Evolutionary conservation across 2,797 vertebrate genomes (phyloP).

Genomic region (Oreonectes daqikongensis): DNA sequence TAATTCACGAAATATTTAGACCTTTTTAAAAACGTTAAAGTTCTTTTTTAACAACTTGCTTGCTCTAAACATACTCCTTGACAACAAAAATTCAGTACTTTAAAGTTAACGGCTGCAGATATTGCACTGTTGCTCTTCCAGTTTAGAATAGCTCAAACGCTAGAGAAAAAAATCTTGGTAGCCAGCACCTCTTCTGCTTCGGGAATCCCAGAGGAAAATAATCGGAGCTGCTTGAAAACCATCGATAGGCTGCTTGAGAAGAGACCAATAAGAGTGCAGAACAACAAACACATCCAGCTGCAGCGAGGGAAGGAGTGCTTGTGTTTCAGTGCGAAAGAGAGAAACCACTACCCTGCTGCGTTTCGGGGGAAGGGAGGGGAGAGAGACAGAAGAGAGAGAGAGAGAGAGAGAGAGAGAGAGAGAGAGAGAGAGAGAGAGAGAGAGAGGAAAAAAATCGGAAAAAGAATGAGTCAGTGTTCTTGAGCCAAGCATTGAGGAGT

Average conservation of each 20-base stretch:
- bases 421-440: constrained; percentile 28
- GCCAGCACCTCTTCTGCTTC: constrained; percentile 60
- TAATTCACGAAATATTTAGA: constrained; percentile 30
- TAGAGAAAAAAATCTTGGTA: constrained; percentile 49
- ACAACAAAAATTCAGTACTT: constrained; percentile 13
- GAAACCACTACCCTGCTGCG: constrained; percentile 26
- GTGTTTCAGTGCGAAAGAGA: constrained; percentile 54
- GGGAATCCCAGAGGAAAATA: constrained; percentile 52
- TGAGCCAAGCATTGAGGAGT: constrained; percentile 64
- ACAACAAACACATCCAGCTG: constrained; percentile 66
- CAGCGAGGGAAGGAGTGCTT: constrained; percentile 50
- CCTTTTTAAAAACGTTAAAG: constrained; percentile 9
- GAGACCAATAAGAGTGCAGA: constrained; percentile 63
- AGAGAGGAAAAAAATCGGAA: not conserved
- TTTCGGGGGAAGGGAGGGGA: constrained; percentile 1
- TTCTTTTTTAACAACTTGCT: constrained; percentile 34
- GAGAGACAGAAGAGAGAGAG: constrained; percentile 3
- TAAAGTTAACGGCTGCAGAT: constrained; percentile 23
- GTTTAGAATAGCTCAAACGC: constrained; percentile 15
- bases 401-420: constrained; percentile 23
- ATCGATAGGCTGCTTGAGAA: constrained; percentile 54
- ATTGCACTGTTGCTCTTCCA: constrained; percentile 20
- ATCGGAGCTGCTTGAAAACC: constrained; percentile 53
- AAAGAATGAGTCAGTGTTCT: constrained; percentile 75
- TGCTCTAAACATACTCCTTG: constrained; percentile 21